Base-by-base conservation (phyloP, 2,888 invertebrate genomes). In the Coecobrya sp. region DNA sequence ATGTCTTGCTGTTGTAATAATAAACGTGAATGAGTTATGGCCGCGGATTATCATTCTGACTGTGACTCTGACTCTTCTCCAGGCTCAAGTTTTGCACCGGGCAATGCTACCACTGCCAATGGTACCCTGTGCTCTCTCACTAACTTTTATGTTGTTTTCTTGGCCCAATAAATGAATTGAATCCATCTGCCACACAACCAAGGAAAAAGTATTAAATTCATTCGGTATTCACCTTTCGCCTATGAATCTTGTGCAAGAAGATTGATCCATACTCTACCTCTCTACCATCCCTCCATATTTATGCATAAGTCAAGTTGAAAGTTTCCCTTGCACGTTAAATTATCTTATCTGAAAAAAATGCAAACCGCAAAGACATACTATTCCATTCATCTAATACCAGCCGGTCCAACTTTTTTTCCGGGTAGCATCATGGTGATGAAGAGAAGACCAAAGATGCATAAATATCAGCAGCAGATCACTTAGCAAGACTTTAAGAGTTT, bases 1-100 rank as follows among this genome's bases (percentile, higher is more conserved):
- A 59, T 70, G 90, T 92, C 81, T 59, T 65, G 68, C 85, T 55
- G 59, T 65, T 13, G 79, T 52, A 68, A 49, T 92, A 85, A 92
- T 73, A 82, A 85, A 87, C 10, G 52, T 86, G 65, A 65, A 92
- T 93, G 93, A 93, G 89, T 86, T 93, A 93, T 92, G 84, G 92
- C 76, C 62, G 22, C 10, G 90, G 93, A 93, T 93, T 93, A 92
- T 92, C 87, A 89, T 86, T 92, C 76, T 76, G 68, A 45, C 42
- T 42, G 22, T 45, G 45, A 19, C 42, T 73, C 22, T 27, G 27
- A 62, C 70, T 36, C 59, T 70, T n/a, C 5, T 7, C 5, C 4
- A 36, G 7, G 10, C 19, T 22, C 8, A n/a, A 36, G 16, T 70
- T 36, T 19, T 45, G 42, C 70, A 65, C 3, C 36, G 16, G 70